Evolutionary conservation across 1,140 invertebrate species (phyloP).

Genomic region (Drosophila malerkotliana): DNA sequence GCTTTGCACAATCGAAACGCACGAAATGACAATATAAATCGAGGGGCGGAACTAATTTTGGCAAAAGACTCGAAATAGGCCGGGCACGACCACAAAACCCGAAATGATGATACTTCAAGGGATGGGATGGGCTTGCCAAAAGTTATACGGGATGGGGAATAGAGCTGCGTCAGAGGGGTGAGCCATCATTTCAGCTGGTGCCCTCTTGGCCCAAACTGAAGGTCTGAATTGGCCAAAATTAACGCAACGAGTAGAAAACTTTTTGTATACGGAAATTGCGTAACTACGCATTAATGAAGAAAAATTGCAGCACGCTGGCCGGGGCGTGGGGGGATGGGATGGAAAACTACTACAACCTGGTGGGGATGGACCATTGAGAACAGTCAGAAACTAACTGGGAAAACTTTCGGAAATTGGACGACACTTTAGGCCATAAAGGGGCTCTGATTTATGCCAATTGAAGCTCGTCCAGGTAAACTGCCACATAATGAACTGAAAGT

Average conservation of each 20-base stretch:
- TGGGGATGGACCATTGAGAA: too few relatives aligned
- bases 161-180: constrained; percentile 3
- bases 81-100: constrained; percentile 62
- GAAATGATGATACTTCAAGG: constrained; percentile 66
- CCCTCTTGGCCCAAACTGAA: constrained; percentile 6
- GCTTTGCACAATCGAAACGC: constrained; percentile 81
- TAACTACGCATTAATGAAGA: constrained; percentile 81
- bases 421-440: constrained; percentile 76
- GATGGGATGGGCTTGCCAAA: constrained; percentile 8
- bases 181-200: constrained; percentile 42
- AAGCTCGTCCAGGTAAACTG: constrained; percentile 70
- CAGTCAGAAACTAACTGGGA: constrained; percentile 8
- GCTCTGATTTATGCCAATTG: constrained; percentile 76
- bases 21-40: constrained; percentile 82
- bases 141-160: constrained; percentile 5
- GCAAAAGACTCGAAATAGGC: constrained; percentile 81
- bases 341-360: constrained; percentile 21
- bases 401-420: constrained; percentile 72
- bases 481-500: constrained; percentile 65
- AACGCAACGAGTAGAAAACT: constrained; percentile 71
- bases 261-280: constrained; percentile 71
- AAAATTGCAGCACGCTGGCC: constrained; percentile 53
- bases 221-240: constrained; percentile 75
- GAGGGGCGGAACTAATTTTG: constrained; percentile 81
- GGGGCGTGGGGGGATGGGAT: not conserved